A percentile compares a stretch with the other conserved stretches of the same genome.
Conservation (phyloP, 2,888 invertebrate genomes). For the Drosophila austrosaltans region DNA sequence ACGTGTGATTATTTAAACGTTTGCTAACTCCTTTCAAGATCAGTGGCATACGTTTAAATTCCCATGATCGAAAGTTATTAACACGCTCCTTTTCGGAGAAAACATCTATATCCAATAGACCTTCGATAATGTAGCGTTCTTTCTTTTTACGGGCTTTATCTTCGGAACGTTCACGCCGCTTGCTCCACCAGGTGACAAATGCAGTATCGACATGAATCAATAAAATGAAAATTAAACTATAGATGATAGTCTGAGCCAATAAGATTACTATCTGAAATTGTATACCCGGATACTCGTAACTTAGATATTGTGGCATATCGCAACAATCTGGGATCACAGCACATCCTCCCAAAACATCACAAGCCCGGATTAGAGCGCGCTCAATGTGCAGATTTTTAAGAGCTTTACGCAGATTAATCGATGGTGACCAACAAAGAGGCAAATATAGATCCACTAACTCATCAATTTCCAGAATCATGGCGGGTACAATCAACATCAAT, state of each 20-base stretch:
- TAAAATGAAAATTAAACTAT: background rate
- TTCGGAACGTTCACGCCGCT: background rate
- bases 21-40: background rate
- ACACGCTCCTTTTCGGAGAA: background rate
- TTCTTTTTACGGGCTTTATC: background rate
- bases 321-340: background rate
- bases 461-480: background rate
- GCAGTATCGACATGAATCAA: background rate
- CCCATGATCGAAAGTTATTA: background rate
- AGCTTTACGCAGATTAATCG: background rate
- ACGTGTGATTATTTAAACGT: background rate
- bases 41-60: background rate
- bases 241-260: background rate
- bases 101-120: background rate
- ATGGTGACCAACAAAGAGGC: background rate
- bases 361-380: background rate
- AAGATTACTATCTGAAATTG: background rate
- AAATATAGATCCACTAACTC: background rate
- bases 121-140: background rate
- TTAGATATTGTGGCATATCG: background rate
- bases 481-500: background rate
- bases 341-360: background rate
- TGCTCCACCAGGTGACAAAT: background rate
- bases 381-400: background rate
- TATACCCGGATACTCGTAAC: background rate